phyloP scores from a whole-genome alignment of 2,888 invertebrate species.

The Mythimna lalbum region DNA sequence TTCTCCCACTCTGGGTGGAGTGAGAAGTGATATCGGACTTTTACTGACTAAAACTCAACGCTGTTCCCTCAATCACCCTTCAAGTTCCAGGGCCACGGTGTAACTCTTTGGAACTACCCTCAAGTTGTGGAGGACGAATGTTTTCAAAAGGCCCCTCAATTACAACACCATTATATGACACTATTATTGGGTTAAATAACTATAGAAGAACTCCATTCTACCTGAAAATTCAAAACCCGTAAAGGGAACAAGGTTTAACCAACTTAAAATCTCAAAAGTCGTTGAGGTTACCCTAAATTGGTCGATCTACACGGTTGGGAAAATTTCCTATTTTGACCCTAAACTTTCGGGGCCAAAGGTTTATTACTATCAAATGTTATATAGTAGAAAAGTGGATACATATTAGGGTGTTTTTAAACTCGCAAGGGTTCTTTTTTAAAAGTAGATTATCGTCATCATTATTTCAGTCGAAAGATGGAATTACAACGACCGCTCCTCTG shows the following conservation, averaged over 20 bases:
- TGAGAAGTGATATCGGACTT: too few relatives aligned
- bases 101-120: not conserved
- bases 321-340: slow-evolving; percentile 43
- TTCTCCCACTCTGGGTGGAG: too few relatives aligned
- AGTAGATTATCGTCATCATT: too few relatives aligned
- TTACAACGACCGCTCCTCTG: too few relatives aligned
- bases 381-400: slow-evolving; percentile 21
- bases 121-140: not conserved
- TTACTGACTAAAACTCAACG: too few relatives aligned
- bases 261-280: slow-evolving; percentile 51
- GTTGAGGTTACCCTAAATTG: slow-evolving; percentile 42
- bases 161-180: not conserved
- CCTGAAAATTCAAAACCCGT: slow-evolving; percentile 28
- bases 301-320: slow-evolving; percentile 13
- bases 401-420: slow-evolving; percentile 15
- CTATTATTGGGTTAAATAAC: not conserved
- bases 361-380: slow-evolving; percentile 38
- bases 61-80: too few relatives aligned
- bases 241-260: slow-evolving; percentile 23
- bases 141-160: not conserved
- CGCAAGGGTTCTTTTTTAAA: not conserved
- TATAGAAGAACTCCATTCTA: slow-evolving; percentile 17
- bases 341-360: slow-evolving; percentile 49
- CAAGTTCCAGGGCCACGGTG: too few relatives aligned
- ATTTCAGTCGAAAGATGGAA: too few relatives aligned